Evolutionary conservation across 2,113 vertebrate genomes (phyloP).

Genomic region (Erinaceus europaeus): DNA sequence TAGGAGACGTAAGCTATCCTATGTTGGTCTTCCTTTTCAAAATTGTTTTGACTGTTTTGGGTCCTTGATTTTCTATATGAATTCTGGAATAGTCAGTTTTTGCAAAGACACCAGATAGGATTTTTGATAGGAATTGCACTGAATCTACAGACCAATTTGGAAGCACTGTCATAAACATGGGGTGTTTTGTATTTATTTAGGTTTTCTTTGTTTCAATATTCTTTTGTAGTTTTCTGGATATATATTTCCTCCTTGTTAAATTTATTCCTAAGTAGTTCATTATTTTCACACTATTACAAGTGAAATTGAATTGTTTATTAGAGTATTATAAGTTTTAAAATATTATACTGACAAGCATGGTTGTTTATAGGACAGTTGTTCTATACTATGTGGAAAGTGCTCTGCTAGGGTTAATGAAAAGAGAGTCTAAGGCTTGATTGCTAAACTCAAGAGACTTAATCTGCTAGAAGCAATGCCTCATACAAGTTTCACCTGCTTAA

Average conservation of each 20-base stretch:
- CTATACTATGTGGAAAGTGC: neutral
- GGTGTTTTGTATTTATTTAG: constrained; percentile 31
- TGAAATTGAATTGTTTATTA: neutral
- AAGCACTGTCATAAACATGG: neutral
- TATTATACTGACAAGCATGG: neutral
- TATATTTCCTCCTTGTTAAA: neutral
- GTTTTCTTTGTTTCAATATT: neutral
- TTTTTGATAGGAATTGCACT: neutral
- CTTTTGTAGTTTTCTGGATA: constrained; percentile 22
- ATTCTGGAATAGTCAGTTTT: constrained; percentile 31
- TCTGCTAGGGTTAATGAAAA: neutral
- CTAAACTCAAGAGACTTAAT: neutral
- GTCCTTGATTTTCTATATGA: neutral
- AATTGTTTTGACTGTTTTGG: neutral
- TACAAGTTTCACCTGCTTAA: neutral
- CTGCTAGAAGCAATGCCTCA: neutral
- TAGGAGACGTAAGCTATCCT: neutral
- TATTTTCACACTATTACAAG: neutral
- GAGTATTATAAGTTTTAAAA: constrained; percentile 15
- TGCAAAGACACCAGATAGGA: neutral
- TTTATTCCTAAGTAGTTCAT: constrained; percentile 22
- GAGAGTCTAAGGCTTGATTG: neutral
- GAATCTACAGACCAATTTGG: neutral
- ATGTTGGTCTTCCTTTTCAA: constrained; percentile 8
- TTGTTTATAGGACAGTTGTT: neutral